Evolutionary conservation across 2,888 invertebrate genomes (phyloP).

Genomic region (Eupithecia subumbrata): DNA sequence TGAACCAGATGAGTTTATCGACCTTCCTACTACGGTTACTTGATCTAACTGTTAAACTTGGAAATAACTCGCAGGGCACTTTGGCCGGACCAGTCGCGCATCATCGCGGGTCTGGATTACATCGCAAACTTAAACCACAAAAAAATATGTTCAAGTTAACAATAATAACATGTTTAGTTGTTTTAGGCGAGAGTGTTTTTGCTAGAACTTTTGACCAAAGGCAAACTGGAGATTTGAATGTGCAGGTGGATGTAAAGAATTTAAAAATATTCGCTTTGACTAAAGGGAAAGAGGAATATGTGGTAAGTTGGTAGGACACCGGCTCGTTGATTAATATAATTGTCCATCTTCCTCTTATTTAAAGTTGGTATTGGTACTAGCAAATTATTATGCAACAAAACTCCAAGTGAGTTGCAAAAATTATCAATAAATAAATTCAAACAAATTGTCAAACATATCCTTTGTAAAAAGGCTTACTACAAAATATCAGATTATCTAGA

Average conservation of each 20-base stretch:
- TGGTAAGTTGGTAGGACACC: constrained; percentile 66
- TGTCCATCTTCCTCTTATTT: not conserved
- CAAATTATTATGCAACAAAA: not conserved
- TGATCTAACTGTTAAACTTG: constrained; percentile 81
- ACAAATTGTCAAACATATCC: too few relatives aligned
- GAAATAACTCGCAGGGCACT: constrained; percentile 76
- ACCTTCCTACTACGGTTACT: constrained; percentile 75
- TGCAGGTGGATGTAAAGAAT: constrained; percentile 91
- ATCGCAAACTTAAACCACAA: constrained; percentile 51
- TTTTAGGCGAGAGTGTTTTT: constrained; percentile 48
- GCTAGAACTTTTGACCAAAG: constrained; percentile 85
- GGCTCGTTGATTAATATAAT: not conserved
- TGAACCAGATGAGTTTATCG: constrained; percentile 79
- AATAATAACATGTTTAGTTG: constrained; percentile 50
- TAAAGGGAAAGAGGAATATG: constrained; percentile 85
- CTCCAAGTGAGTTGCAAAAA: too few relatives aligned
- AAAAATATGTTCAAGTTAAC: constrained; percentile 52
- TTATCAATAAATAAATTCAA: too few relatives aligned
- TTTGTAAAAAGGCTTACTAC: too few relatives aligned
- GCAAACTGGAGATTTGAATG: constrained; percentile 91
- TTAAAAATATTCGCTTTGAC: constrained; percentile 88
- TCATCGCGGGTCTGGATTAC: constrained; percentile 63
- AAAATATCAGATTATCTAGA: too few relatives aligned
- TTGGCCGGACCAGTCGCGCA: constrained; percentile 58
- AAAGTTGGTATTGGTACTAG: constrained; percentile 19